These are phyloP conservation scores for Vannuccia rotundouncinata DNA, from an alignment of 2,888 invertebrate species.

Conservation along the genomic window DNA sequence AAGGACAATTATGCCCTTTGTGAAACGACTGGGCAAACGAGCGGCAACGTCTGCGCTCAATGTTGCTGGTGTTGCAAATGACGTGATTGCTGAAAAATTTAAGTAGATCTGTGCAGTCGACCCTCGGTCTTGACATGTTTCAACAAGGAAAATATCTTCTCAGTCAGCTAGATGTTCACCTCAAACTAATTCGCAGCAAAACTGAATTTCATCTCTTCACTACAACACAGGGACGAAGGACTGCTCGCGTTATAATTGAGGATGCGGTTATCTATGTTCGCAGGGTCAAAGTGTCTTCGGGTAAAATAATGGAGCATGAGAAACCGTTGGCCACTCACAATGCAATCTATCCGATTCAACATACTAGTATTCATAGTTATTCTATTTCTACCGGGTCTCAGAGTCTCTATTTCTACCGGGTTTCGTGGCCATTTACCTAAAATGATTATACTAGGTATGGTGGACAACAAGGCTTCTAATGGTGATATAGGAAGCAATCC, in stretches of 20 bases:
- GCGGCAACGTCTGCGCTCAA: not conserved
- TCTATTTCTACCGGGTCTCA: not conserved
- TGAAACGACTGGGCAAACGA: not conserved
- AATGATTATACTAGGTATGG: not conserved
- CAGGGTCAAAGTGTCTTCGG: not conserved
- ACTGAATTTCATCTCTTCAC: not conserved
- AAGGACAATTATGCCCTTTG: not conserved
- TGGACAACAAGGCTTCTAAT: not conserved
- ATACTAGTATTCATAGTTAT: not conserved
- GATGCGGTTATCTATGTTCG: not conserved
- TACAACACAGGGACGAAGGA: not conserved
- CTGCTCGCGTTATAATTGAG: not conserved
- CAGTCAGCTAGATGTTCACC: not conserved
- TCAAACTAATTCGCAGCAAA: not conserved
- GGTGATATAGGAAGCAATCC: not conserved
- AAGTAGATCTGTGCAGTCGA: no score
- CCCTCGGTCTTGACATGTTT: no score
- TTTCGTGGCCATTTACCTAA: not conserved
- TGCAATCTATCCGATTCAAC: not conserved
- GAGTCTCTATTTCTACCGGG: not conserved
- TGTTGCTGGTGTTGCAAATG: not conserved
- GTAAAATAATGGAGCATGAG: not conserved
- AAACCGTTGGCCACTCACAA: not conserved
- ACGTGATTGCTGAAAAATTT: not conserved
- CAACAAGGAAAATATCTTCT: constrained; percentile 2